Evolutionary conservation across 2,888 invertebrate genomes (phyloP).

Genomic region (Osmoderma eremita): DNA sequence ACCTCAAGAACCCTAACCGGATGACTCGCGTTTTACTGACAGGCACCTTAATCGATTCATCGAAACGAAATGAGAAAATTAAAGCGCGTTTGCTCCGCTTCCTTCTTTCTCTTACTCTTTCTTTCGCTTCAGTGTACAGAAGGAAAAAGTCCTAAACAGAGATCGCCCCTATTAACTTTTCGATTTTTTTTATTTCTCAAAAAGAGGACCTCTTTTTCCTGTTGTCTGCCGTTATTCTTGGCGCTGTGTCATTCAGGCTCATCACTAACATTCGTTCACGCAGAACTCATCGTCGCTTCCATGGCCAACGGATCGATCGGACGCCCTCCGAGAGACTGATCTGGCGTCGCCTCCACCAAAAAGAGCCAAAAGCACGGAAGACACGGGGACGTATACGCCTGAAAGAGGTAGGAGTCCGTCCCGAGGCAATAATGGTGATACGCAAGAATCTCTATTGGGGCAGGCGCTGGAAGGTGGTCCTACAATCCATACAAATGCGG

Average conservation of each 20-base stretch:
- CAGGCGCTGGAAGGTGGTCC: slow-evolving; percentile 82
- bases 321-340: slow-evolving; percentile 65
- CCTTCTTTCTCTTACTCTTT: slow-evolving; percentile 15
- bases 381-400: slow-evolving; percentile 60
- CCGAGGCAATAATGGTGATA: slow-evolving; percentile 72
- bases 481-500: slow-evolving; percentile 70
- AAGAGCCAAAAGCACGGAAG: slow-evolving; percentile 75
- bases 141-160: slow-evolving; percentile 21
- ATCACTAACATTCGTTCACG: slow-evolving; percentile 36
- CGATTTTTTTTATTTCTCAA: slow-evolving; percentile 14
- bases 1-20: slow-evolving; percentile 34
- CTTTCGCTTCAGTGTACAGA: neutral
- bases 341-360: slow-evolving; percentile 75
- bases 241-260: slow-evolving; percentile 29
- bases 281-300: slow-evolving; percentile 71
- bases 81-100: slow-evolving; percentile 28
- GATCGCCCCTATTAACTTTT: slow-evolving; percentile 10
- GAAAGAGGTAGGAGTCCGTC: slow-evolving; percentile 70
- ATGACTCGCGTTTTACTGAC: slow-evolving; percentile 41
- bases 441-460: slow-evolving; percentile 77
- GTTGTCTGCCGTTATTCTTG: slow-evolving; percentile 20
- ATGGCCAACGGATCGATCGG: slow-evolving; percentile 69
- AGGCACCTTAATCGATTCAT: slow-evolving; percentile 40
- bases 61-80: slow-evolving; percentile 38
- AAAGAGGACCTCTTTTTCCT: slow-evolving; percentile 11